Base-by-base conservation (phyloP, 2,888 invertebrate species). In the Eulithis testata region DNA sequence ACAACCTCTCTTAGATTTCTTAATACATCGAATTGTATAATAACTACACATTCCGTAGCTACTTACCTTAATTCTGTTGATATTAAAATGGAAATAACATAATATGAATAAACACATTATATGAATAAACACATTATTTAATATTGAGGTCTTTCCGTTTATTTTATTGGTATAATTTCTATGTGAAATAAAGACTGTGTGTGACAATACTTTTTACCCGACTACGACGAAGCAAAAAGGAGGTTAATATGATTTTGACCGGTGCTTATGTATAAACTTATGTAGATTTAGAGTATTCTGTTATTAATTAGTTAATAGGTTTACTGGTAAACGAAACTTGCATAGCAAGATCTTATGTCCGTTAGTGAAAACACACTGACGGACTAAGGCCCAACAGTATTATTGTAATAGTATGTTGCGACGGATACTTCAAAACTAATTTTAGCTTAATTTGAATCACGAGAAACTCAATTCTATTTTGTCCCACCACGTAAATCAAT, bases 291-390 rank as follows among this genome's bases (percentile, higher is more conserved):
- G 36, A 36, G 52, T 37, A 12, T 44, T n/a, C 14, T 31, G n/a
- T 43, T 27, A 59, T 51, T 52, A 50, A 59, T 59, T 59, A 52
- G 45, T 36, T 54, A 54, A 47, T 56, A 47, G 43, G 51, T 59
- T 59, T 59, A 59, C 59, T 44, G 53, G 27, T 56, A 45, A 47
- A 52, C 51, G 51, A 51, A 59, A 51, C 50, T 43, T 40, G 51
- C 59, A 51, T 51, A 44, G 50, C 59, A 51, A 59, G 66, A 65
- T 68, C 61, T n/a, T 50, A 21, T 21, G 50, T 51, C 59, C 51
- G 59, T 52, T 44, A 59, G 43, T 51, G 51, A 44, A 51, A 14
- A 49, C n/a, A 59, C 51, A 59, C 21, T 51, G 43, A 51, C 44
- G 51, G 51, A 51, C 59, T 51, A 3, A 51, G 59, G 27, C 12